Percentiles rank a stretch among this genome's conserved stretches.
These are phyloP conservation scores for Macrotus californicus DNA, from an alignment of 2,113 vertebrate genomes.

Conservation along the genomic window DNA sequence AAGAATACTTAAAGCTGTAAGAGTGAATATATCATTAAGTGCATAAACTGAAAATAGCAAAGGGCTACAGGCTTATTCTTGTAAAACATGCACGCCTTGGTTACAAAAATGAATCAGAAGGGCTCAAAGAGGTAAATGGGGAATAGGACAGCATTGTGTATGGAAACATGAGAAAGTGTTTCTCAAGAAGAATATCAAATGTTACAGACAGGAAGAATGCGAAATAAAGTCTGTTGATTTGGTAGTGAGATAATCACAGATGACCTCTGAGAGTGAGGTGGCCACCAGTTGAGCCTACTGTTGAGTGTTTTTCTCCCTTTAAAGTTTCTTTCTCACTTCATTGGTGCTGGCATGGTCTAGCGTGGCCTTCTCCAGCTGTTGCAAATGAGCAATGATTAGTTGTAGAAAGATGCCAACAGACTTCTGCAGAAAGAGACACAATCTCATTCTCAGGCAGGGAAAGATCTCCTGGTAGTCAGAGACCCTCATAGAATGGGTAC, in stretches of 20 bases:
- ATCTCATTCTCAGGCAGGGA: background rate
- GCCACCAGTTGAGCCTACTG: background rate
- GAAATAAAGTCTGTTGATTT: background rate
- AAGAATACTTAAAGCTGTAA: background rate
- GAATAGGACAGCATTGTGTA: background rate
- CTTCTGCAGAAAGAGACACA: background rate
- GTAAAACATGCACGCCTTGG: background rate
- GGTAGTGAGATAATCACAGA: background rate
- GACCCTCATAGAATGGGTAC: background rate
- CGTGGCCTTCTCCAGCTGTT: background rate
- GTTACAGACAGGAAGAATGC: background rate
- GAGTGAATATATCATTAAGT: background rate
- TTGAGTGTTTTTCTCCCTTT: background rate
- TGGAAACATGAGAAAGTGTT: background rate
- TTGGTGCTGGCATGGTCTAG: background rate
- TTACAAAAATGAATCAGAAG: background rate
- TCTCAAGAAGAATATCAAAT: background rate
- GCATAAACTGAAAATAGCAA: background rate
- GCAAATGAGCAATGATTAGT: background rate
- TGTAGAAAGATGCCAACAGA: background rate
- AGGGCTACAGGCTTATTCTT: background rate
- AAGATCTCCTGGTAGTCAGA: background rate
- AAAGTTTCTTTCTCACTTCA: background rate
- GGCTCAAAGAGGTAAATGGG: background rate
- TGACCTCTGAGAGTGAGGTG: background rate